Evolutionary conservation across 2,888 invertebrate species (phyloP).

Genomic region (Nebria brevicollis): DNA sequence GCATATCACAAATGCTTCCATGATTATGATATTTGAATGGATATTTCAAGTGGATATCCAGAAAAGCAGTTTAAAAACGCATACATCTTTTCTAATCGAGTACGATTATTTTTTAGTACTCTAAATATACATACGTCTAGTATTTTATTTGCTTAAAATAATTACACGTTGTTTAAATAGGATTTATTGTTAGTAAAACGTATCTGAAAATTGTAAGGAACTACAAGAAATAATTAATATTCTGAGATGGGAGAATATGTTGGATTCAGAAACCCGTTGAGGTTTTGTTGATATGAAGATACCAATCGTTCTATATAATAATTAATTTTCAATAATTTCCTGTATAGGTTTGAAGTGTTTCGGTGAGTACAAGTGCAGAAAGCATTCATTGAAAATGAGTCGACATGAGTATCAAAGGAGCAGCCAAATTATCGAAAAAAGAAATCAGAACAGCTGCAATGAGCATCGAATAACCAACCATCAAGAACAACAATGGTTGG

Average conservation of each 20-base stretch:
- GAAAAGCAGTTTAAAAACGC: neutral
- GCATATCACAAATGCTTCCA: neutral
- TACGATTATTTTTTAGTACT: neutral
- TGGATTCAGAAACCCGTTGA: too few species aligned
- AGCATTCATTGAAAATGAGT: neutral
- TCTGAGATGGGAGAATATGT: too few species aligned
- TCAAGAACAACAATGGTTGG: constrained; percentile 2
- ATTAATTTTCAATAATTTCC: neutral
- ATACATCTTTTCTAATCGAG: neutral
- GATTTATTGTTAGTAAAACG: too few species aligned
- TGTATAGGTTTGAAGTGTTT: neutral
- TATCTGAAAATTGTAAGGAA: too few species aligned
- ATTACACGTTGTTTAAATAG: too few species aligned
- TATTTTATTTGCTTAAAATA: too few species aligned
- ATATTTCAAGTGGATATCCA: neutral
- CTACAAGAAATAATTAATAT: too few species aligned
- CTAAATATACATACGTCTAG: too few species aligned
- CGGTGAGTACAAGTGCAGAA: neutral
- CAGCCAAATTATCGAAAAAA: neutral
- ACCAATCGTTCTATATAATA: neutral
- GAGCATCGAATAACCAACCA: constrained; percentile 5
- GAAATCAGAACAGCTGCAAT: neutral
- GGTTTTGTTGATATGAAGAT: too few species aligned
- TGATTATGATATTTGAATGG: constrained; percentile 1
- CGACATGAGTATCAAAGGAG: neutral